phyloP scores from a whole-genome alignment of 64 coral and sea anemone species.

The Montipora efflorescens region DNA sequence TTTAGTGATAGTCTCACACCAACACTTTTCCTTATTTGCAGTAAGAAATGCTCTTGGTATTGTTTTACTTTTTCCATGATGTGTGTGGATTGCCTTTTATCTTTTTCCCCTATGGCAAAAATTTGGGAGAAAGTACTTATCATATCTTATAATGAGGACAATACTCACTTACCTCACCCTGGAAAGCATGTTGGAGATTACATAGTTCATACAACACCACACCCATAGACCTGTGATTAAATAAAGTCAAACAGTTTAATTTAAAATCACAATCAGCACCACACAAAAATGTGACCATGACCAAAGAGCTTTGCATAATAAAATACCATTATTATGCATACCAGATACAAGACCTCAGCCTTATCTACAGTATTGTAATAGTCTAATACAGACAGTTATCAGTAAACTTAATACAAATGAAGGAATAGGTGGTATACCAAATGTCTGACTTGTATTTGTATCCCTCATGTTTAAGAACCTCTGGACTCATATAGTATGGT shows the following conservation, averaged over 20 bases:
- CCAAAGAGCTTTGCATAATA: background rate
- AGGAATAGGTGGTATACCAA: constrained; percentile 56
- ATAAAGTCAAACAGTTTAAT: background rate
- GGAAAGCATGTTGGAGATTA: constrained; percentile 89
- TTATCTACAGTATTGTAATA: too few relatives aligned
- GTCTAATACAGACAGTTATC: too few relatives aligned
- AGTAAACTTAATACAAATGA: background rate
- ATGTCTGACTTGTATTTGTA: constrained; percentile 99
- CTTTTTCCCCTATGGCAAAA: background rate
- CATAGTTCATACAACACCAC: constrained; percentile 92
- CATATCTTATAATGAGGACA: background rate
- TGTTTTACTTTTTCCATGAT: too few relatives aligned
- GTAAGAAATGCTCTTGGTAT: too few relatives aligned
- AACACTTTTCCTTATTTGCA: too few relatives aligned
- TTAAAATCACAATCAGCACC: background rate
- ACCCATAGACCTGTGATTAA: constrained; percentile 85
- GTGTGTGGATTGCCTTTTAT: background rate
- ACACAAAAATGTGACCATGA: background rate
- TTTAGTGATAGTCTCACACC: too few relatives aligned
- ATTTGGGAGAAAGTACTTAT: background rate
- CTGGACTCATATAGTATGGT: constrained; percentile 99
- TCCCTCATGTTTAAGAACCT: constrained; percentile 98
- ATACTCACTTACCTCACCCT: constrained; percentile 76
- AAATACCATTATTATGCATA: too few relatives aligned
- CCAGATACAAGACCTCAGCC: too few relatives aligned